Conservation (phyloP, 92 coral and sea anemone species). For the Bergia sp. region DNA sequence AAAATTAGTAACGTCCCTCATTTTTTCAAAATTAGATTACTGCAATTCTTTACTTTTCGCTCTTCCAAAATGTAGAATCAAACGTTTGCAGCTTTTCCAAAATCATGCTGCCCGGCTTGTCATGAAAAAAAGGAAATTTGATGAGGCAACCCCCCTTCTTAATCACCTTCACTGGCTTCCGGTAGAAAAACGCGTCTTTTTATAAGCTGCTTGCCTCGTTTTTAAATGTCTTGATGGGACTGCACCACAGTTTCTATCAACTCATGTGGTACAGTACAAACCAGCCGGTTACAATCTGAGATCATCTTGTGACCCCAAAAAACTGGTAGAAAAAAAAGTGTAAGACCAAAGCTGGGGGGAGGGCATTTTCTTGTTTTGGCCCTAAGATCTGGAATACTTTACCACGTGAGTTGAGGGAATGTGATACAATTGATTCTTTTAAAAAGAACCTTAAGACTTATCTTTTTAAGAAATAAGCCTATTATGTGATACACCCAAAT, state of each 20-base stretch:
- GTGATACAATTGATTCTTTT: background rate
- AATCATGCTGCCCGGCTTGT: background rate
- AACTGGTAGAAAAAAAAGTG: background rate
- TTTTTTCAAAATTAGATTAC: too few relatives aligned
- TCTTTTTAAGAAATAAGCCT: background rate
- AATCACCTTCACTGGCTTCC: background rate
- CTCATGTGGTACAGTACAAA: background rate
- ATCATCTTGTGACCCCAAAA: background rate
- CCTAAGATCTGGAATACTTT: background rate
- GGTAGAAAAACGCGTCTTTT: background rate
- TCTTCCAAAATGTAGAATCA: background rate
- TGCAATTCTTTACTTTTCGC: too few relatives aligned
- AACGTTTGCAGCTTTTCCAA: background rate
- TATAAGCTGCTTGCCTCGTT: background rate
- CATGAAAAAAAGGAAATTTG: background rate
- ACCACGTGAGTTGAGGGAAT: background rate
- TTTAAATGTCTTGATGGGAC: background rate
- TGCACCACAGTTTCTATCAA: background rate
- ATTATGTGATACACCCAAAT: background rate
- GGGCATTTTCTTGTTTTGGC: background rate
- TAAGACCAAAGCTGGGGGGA: background rate
- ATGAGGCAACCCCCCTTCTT: background rate
- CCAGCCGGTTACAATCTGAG: background rate
- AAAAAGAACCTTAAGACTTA: background rate
- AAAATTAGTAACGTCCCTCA: too few relatives aligned